Conservation (phyloP, 2,888 invertebrate genomes). For the Heliconius cydno region DNA sequence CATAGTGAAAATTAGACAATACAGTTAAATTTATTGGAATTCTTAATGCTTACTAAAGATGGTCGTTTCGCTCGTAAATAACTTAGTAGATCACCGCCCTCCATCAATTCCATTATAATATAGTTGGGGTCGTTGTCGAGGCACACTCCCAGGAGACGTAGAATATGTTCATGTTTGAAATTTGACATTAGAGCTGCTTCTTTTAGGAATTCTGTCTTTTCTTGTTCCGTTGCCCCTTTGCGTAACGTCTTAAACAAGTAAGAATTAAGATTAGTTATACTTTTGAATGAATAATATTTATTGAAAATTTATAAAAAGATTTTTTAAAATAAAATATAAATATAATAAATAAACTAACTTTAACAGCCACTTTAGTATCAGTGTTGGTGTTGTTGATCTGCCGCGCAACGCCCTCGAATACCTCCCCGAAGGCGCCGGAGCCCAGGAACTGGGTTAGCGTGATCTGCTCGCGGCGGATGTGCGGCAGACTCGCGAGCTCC, state of each 20-base stretch:
- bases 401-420: slow-evolving; percentile 94
- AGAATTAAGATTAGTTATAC: neutral
- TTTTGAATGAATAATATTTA: neutral
- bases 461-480: slow-evolving; percentile 93
- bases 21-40: neutral
- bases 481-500: slow-evolving; percentile 91
- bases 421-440: slow-evolving; percentile 98
- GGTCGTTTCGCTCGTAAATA: slow-evolving; percentile 93
- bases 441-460: slow-evolving; percentile 94
- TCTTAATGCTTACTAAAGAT: slow-evolving; percentile 79
- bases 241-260: slow-evolving; percentile 88
- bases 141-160: slow-evolving; percentile 96
- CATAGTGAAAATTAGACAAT: no score
- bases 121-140: slow-evolving; percentile 96
- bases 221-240: slow-evolving; percentile 94
- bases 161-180: slow-evolving; percentile 97
- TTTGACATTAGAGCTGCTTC: slow-evolving; percentile 99
- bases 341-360: slow-evolving; percentile 80
- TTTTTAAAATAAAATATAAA: neutral
- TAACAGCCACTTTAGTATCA: slow-evolving; percentile 94
- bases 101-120: slow-evolving; percentile 98
- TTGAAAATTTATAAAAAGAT: neutral
- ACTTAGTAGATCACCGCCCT: slow-evolving; percentile 96
- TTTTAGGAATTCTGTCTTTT: slow-evolving; percentile 96
- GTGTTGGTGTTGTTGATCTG: slow-evolving; percentile 84